phyloP scores from a whole-genome alignment of 2,113 vertebrate species.

The Oryzias curvinotus region DNA sequence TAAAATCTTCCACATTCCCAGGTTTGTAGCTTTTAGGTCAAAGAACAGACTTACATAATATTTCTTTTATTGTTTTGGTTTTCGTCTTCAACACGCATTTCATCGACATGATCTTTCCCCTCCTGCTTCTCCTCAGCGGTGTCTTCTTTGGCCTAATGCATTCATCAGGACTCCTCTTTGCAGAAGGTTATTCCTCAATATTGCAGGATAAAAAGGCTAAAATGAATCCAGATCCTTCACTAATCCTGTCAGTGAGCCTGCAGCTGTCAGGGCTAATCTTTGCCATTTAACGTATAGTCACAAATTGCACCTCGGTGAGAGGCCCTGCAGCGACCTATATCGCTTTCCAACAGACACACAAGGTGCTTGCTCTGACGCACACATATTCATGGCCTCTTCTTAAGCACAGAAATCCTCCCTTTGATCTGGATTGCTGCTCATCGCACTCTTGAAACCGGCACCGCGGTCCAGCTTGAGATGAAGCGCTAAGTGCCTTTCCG shows the following conservation, averaged over 20 bases:
- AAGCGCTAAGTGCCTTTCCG: conserved; percentile 11
- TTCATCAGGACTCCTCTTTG: conserved; percentile 47
- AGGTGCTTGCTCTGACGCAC: conserved; percentile 3
- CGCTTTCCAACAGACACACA: conserved; percentile 41
- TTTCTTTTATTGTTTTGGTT: no score
- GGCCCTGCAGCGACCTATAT: conserved; percentile 52
- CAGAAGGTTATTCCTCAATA: conserved; percentile 65
- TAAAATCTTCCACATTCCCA: no score
- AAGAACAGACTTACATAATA: no score
- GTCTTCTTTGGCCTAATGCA: conserved; percentile 28
- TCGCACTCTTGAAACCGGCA: background rate
- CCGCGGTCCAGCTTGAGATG: conserved; percentile 4
- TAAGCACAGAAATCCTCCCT: conserved; percentile 46
- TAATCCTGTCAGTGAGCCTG: conserved; percentile 55
- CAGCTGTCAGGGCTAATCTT: conserved; percentile 63
- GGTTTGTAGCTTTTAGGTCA: no score
- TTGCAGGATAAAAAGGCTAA: conserved; percentile 54
- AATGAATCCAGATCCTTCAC: conserved; percentile 58
- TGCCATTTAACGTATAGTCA: conserved; percentile 67
- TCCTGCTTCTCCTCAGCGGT: conserved; percentile 23
- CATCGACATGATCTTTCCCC: background rate
- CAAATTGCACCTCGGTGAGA: conserved; percentile 47
- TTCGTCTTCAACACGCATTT: background rate
- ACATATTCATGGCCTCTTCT: conserved; percentile 16
- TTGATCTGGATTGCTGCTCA: conserved; percentile 31